Conservation (phyloP, 2,797 vertebrate genomes). For the Allobates femoralis region DNA sequence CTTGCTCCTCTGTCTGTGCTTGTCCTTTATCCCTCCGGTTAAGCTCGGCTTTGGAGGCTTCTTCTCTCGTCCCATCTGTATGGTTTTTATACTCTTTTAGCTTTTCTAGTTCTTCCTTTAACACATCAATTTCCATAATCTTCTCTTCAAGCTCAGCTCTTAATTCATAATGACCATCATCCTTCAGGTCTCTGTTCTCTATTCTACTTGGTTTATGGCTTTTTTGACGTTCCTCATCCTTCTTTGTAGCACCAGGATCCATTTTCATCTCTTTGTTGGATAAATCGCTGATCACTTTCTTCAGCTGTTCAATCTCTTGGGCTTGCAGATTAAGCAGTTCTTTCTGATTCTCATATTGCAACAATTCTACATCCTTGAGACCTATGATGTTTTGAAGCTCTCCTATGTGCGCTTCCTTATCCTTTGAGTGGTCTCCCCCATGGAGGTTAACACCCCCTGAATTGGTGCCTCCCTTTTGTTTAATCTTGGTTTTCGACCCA, state of each 20-base stretch:
- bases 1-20: constrained; percentile 75
- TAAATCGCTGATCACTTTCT: neutral
- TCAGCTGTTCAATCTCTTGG: constrained; percentile 80
- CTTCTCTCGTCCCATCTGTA: neutral
- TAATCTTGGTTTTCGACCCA: neutral
- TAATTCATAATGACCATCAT: constrained; percentile 65
- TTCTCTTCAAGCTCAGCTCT: constrained; percentile 77
- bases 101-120: constrained; percentile 77
- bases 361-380: constrained; percentile 42
- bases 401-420: constrained; percentile 27
- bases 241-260: constrained; percentile 59
- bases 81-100: neutral
- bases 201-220: neutral
- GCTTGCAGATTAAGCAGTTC: constrained; percentile 25
- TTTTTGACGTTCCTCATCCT: neutral
- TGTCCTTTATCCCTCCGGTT: constrained; percentile 64
- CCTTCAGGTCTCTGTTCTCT: neutral
- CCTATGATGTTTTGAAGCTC: constrained; percentile 29
- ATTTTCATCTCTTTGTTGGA: neutral
- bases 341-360: constrained; percentile 25
- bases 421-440: constrained; percentile 33
- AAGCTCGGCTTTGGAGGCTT: constrained; percentile 28
- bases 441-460: neutral
- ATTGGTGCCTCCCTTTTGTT: constrained; percentile 14
- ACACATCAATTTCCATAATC: constrained; percentile 78